Conservation (phyloP, 2,113 vertebrate genomes). For the Tychaedon coryphoeus region DNA sequence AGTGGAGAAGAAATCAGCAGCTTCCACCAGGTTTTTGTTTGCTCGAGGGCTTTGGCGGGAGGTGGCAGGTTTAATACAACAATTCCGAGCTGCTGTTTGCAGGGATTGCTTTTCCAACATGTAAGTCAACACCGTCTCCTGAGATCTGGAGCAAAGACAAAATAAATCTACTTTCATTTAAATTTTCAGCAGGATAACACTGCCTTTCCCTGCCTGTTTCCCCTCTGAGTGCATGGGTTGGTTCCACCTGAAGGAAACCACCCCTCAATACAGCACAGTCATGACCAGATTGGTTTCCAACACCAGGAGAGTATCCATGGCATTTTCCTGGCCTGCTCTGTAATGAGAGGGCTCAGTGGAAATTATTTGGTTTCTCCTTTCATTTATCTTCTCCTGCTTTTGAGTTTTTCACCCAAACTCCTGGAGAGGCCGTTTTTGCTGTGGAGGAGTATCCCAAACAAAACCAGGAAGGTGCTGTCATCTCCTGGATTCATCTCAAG, state of each 20-base stretch:
- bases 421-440: neutral
- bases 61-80: conserved; percentile 18
- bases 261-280: accelerated
- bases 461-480: neutral
- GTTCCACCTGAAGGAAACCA: neutral
- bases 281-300: neutral
- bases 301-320: neutral
- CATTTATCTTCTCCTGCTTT: neutral
- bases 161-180: conserved; percentile 16
- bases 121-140: conserved; percentile 13
- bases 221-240: neutral
- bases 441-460: neutral
- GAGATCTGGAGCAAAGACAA: conserved; percentile 17
- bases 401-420: neutral
- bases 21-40: conserved; percentile 29
- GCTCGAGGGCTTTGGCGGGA: neutral
- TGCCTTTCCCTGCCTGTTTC: neutral
- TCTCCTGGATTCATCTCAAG: neutral
- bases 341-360: neutral
- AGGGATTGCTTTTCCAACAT: conserved; percentile 13
- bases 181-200: neutral
- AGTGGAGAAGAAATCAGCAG: neutral
- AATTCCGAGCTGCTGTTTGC: neutral
- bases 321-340: neutral
- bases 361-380: neutral